Evolutionary conservation across 2,888 invertebrate genomes (phyloP), one percentile per base, ranked within the genome.

Genomic region (Pinctada fucata): DNA sequence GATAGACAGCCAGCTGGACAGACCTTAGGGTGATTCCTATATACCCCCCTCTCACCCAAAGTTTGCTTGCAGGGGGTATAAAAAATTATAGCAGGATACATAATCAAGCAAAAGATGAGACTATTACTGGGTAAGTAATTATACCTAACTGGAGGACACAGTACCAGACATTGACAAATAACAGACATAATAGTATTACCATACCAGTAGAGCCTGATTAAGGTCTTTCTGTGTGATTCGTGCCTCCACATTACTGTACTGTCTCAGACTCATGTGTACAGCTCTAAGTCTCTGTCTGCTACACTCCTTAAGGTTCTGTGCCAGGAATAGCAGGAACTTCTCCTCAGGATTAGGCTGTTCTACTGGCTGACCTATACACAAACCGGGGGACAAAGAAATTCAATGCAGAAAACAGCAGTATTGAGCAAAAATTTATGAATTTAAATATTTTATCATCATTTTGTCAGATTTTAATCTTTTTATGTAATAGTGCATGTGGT

Each of bases 211-310:
- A 6, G 88, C 86, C 50, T 84, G 83, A 48, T 82, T 80, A 72
- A 90, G 82, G 58, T 91, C 91, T 70, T 91, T 91, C 31, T 81
- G 76, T 2, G 87, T 80, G 47, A 91, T 85, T 66, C 90, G 83
- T 66, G 86, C 84, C 58, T 91, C 91, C 4, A 89, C 88, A 79
- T 88, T 90, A 51, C 88, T 88, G 73, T 87, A 87, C 48, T 86
- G 87, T 16, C 90, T 83, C 58, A 91, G 84, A 48, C 85, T 86
- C 91, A 91, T 91, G 81, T 89, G 90, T 10, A 91, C 78, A 2
- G 90, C 86, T 5, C 91, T 76, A 52, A 91, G 85, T 45, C 90
- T 80, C 82, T 91, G 91, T 66, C 89, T 79, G 79, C 91, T 91
- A 78, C 86, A 89, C 13, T 89, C 88, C 13, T 71, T 78, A 10